Evolutionary conservation across 2,113 vertebrate species (phyloP).

Genomic region (Mormoops blainvillei): DNA sequence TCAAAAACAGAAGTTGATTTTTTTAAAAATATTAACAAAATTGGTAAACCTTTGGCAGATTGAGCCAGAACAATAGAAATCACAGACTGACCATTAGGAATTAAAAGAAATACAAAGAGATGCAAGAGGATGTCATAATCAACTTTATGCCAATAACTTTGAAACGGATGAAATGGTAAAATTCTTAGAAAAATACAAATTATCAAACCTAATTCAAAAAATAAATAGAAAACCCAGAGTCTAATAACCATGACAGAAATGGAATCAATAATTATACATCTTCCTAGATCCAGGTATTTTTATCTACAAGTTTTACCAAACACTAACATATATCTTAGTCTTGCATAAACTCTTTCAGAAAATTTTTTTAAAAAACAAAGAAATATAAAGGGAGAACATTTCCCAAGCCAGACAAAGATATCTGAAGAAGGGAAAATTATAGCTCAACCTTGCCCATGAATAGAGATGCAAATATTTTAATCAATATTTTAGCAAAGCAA

Average conservation of each 20-base stretch:
- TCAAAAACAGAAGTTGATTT: neutral
- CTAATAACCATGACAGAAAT: neutral
- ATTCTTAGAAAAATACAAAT: neutral
- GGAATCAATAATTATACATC: neutral
- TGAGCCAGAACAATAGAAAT: neutral
- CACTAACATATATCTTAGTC: neutral
- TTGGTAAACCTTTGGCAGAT: neutral
- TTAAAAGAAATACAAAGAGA: neutral
- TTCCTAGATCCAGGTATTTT: neutral
- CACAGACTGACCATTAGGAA: neutral
- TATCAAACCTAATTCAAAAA: neutral
- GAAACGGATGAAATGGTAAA: neutral
- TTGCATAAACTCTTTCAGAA: neutral
- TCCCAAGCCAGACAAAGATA: neutral
- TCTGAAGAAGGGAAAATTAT: neutral
- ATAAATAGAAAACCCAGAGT: neutral
- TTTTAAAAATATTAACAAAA: neutral
- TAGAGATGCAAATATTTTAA: neutral
- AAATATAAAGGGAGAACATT: neutral
- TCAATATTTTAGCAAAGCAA: neutral
- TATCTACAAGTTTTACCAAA: neutral
- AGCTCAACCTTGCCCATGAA: neutral
- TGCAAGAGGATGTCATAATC: neutral
- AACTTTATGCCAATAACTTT: neutral
- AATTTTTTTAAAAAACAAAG: neutral